phyloP scores from a whole-genome alignment of 2,797 vertebrate genomes.

The Morelia viridis region DNA sequence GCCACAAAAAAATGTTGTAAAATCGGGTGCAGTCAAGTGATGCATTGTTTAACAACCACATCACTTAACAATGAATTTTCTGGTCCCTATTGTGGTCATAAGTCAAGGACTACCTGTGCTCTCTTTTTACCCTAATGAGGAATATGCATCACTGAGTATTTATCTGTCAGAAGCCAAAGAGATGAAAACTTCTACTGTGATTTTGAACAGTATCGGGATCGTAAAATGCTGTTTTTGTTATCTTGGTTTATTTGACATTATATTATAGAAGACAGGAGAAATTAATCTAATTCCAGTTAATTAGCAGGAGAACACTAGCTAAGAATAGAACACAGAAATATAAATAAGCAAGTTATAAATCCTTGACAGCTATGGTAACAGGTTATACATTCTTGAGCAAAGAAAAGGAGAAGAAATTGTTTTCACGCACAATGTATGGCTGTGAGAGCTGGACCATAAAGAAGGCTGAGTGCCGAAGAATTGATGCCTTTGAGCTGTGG shows the following conservation, averaged over 20 bases:
- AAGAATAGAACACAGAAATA: background rate
- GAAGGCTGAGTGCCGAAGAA: too few relatives aligned
- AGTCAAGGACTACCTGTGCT: background rate
- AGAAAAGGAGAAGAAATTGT: background rate
- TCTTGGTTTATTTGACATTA: background rate
- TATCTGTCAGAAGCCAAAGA: background rate
- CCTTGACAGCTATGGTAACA: background rate
- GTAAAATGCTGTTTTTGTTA: background rate
- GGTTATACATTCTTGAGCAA: background rate
- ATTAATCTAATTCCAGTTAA: background rate
- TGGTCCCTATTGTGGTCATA: too few relatives aligned
- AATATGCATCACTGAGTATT: background rate
- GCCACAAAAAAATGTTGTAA: too few relatives aligned
- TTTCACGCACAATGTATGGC: background rate
- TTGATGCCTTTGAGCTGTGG: too few relatives aligned
- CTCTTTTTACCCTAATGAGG: background rate
- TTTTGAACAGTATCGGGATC: conserved; percentile 3
- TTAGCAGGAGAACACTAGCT: background rate
- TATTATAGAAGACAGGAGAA: conserved; percentile 29
- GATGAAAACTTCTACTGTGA: background rate
- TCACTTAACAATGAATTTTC: too few relatives aligned
- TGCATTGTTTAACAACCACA: too few relatives aligned
- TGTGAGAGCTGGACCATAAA: too few relatives aligned
- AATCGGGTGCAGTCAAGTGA: too few relatives aligned
- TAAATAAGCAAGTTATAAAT: conserved; percentile 4